Conservation (phyloP, 2,113 vertebrate genomes). For the Pipra filicauda region DNA sequence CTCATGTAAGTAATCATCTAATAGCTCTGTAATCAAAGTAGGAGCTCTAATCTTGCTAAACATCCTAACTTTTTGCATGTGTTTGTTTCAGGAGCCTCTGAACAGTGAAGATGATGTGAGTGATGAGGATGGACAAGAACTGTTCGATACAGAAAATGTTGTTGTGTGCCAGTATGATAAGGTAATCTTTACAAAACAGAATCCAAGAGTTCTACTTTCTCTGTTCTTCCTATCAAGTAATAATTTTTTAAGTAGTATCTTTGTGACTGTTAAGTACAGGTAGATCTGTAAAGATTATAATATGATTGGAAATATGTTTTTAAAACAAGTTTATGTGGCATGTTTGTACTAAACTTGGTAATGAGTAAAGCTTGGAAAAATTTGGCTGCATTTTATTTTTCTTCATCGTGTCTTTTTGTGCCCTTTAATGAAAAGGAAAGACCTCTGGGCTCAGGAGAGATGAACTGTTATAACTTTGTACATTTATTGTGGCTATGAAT, state of each 20-base stretch:
- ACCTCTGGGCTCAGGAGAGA: neutral
- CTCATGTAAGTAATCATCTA: neutral
- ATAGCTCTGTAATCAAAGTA: neutral
- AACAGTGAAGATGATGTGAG: constrained; percentile 98
- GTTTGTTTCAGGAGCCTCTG: constrained; percentile 86
- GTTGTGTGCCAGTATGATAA: constrained; percentile 99
- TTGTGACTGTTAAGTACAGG: neutral
- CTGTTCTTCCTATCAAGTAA: neutral
- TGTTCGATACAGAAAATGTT: constrained; percentile 98
- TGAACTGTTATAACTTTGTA: neutral
- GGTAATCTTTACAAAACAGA: constrained; percentile 69
- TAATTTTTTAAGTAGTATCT: neutral
- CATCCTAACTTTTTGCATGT: neutral
- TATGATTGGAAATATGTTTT: neutral
- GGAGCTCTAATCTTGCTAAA: neutral
- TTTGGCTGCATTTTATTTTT: neutral
- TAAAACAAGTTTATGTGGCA: neutral
- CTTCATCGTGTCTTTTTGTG: neutral
- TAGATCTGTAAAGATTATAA: neutral
- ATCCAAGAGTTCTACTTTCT: neutral
- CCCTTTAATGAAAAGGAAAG: neutral
- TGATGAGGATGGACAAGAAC: constrained; percentile 95
- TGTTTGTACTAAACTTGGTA: neutral
- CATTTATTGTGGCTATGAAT: neutral
- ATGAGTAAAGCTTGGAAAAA: neutral